A percentile compares a stretch with the other conserved stretches of the same genome.
Conservation (phyloP, 2,888 invertebrate genomes). For the Bruchidius siliquastri region DNA sequence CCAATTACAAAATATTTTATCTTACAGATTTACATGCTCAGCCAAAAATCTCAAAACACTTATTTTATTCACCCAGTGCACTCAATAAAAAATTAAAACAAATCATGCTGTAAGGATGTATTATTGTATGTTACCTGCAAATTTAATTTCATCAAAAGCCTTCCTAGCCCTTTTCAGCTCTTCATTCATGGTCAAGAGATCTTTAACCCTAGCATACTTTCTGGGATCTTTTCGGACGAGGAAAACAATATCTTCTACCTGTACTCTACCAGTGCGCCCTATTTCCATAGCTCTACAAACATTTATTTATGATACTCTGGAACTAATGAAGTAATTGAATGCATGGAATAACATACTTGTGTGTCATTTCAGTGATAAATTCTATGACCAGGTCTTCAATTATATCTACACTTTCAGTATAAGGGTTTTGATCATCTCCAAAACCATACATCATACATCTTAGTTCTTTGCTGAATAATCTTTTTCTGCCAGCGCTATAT, state of each 20-base stretch:
- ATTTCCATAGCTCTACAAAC: slow-evolving; percentile 87
- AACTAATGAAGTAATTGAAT: no score
- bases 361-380: slow-evolving; percentile 92
- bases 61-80: not conserved
- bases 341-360: slow-evolving; percentile 59
- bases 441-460: slow-evolving; percentile 99
- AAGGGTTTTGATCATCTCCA: slow-evolving; percentile 98
- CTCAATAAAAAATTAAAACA: not conserved
- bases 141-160: slow-evolving; percentile 98
- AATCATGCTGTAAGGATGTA: not conserved
- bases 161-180: slow-evolving; percentile 97
- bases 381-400: slow-evolving; percentile 97
- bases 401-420: slow-evolving; percentile 96
- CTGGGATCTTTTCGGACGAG: slow-evolving; percentile 92
- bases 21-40: no score
- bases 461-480: slow-evolving; percentile 86
- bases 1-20: no score
- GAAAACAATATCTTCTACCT: slow-evolving; percentile 97
- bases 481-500: slow-evolving; percentile 63
- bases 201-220: slow-evolving; percentile 96
- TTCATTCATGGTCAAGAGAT: slow-evolving; percentile 96
- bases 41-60: no score
- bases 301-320: no score
- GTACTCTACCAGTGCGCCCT: slow-evolving; percentile 91
- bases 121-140: slow-evolving; percentile 67